A percentile compares a stretch with the other conserved stretches of the same genome.
Conservation (phyloP, 2,888 invertebrate genomes). For the Tipula lateralis region DNA sequence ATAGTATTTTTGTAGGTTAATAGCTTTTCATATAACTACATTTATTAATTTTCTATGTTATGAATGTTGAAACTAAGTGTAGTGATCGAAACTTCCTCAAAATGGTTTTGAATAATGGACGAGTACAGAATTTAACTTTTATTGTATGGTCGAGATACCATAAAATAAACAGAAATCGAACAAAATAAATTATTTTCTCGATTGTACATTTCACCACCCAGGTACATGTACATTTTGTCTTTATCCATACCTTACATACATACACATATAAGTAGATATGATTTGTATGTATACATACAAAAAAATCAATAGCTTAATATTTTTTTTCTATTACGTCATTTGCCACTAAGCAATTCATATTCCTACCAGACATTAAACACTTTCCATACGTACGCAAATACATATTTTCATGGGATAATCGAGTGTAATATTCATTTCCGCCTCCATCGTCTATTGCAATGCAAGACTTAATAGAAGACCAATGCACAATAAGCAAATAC, state of each 20-base stretch:
- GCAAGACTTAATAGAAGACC: neutral
- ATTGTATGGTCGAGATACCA: no score
- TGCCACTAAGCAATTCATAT: neutral
- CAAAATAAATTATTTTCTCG: neutral
- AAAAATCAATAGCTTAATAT: neutral
- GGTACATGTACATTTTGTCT: neutral
- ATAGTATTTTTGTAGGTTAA: no score
- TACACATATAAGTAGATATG: no score
- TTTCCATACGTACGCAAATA: neutral
- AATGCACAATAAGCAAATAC: neutral
- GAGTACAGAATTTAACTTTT: no score
- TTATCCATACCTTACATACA: neutral
- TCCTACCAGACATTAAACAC: neutral
- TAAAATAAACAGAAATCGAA: neutral
- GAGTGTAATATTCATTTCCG: neutral
- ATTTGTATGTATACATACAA: neutral
- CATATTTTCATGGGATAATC: neutral
- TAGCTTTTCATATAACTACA: no score
- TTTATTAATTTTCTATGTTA: no score
- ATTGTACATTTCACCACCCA: neutral
- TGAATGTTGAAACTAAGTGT: no score
- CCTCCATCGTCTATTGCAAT: neutral
- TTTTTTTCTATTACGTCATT: neutral
- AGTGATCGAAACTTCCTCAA: no score
- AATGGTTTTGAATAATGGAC: no score